Conservation (phyloP, 2,113 vertebrate genomes). For the Coptodon bakossiorum region DNA sequence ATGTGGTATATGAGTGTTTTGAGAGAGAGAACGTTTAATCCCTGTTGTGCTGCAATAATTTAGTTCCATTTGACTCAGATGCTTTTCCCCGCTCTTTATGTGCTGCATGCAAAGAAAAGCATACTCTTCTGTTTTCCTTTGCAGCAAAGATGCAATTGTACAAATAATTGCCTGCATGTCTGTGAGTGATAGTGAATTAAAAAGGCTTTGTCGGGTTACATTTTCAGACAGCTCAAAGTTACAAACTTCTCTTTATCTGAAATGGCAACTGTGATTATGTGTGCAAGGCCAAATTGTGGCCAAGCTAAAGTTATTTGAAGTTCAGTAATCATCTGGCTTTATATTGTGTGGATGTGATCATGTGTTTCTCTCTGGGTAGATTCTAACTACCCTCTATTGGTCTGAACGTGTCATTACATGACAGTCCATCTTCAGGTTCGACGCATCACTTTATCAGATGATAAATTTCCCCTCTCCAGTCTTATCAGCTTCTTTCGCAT, state of each 20-base stretch:
- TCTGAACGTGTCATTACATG: conserved; percentile 56
- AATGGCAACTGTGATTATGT: neutral
- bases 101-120: neutral
- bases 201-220: neutral
- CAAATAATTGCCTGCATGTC: neutral
- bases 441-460: conserved; percentile 4
- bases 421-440: conserved; percentile 11
- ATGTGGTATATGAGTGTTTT: neutral
- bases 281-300: neutral
- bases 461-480: neutral
- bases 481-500: neutral
- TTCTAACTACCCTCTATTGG: conserved; percentile 70
- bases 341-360: neutral
- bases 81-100: neutral
- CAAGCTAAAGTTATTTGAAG: neutral
- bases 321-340: neutral
- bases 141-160: conserved; percentile 27
- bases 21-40: conserved; percentile 12
- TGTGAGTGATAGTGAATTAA: neutral
- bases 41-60: conserved; percentile 5
- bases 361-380: conserved; percentile 21
- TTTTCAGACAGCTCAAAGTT: neutral
- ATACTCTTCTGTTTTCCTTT: neutral
- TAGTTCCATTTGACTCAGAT: conserved; percentile 5
- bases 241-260: neutral